Evolutionary conservation across 2,113 vertebrate species (phyloP).

Genomic region (Strigops habroptila): DNA sequence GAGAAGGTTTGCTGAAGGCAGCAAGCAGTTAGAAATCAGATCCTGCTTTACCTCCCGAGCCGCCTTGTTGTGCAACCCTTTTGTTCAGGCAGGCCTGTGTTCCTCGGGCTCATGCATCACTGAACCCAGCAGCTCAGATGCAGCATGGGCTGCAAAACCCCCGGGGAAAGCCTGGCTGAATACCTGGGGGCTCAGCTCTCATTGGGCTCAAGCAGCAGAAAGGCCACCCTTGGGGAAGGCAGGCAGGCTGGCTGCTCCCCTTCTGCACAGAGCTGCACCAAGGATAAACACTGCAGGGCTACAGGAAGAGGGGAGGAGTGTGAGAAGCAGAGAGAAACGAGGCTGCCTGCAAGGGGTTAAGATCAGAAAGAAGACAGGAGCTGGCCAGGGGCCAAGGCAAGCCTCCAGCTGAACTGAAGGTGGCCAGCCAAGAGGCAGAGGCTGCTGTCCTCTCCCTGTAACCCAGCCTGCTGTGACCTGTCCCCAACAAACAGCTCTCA

Average conservation of each 20-base stretch:
- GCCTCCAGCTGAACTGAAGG: neutral
- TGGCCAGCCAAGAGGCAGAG: constrained; percentile 36
- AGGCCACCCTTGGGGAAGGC: rapidly evolving
- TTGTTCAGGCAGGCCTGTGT: neutral
- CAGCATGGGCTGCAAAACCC: neutral
- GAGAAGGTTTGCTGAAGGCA: neutral
- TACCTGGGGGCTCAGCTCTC: neutral
- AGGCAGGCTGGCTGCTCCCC: neutral
- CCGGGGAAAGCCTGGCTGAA: neutral
- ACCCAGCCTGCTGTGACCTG: neutral
- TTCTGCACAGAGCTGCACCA: neutral
- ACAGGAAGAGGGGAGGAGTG: neutral
- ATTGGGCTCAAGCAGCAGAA: neutral
- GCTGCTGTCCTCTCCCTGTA: neutral
- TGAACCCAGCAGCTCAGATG: neutral
- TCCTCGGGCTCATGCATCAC: neutral
- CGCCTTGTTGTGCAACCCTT: neutral
- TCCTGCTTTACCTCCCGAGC: neutral
- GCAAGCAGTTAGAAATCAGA: neutral
- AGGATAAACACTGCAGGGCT: neutral
- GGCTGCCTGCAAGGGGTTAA: constrained; percentile 28
- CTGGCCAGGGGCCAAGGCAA: neutral
- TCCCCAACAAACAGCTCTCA: constrained; percentile 4
- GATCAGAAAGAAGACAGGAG: neutral
- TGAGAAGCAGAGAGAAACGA: neutral